Conservation (phyloP, 53 echinoderm and acorn worm genomes). For the Hippasteria phrygiana region DNA sequence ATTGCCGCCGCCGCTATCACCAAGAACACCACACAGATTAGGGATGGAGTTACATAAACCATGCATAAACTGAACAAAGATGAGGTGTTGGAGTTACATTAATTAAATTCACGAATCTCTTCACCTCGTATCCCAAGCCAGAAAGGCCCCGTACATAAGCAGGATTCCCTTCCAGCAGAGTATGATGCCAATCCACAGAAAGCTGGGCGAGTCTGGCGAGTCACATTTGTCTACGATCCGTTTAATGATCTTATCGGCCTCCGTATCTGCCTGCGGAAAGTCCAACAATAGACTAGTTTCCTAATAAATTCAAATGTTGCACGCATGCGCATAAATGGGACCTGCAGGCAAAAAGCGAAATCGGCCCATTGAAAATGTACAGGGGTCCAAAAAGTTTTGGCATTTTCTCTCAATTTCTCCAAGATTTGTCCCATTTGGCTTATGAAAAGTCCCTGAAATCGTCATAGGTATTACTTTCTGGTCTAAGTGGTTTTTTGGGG, state of each 20-base stretch:
- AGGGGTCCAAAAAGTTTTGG: too few species aligned
- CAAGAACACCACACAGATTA: too few species aligned
- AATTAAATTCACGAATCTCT: not conserved
- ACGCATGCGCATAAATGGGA: too few species aligned
- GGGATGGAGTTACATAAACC: not conserved
- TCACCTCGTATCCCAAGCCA: conserved; percentile 78
- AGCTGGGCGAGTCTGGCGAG: conserved; percentile 36
- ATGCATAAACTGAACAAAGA: not conserved
- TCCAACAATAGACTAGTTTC: not conserved
- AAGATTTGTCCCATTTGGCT: too few species aligned
- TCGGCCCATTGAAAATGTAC: too few species aligned
- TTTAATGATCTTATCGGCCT: conserved; percentile 17
- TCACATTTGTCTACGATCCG: conserved; percentile 58
- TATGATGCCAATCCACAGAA: conserved; percentile 52
- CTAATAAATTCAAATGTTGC: too few species aligned
- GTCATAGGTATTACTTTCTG: too few species aligned
- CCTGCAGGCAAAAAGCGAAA: too few species aligned
- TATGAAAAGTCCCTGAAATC: too few species aligned
- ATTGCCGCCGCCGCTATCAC: too few species aligned
- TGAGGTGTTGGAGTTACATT: not conserved
- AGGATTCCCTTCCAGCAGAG: conserved; percentile 61
- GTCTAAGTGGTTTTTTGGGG: too few species aligned
- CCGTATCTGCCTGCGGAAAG: not conserved
- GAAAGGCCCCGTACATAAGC: conserved; percentile 65
- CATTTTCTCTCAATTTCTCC: too few species aligned